Conservation (phyloP, 2,888 invertebrate species). For the Campopleginae sp. region DNA sequence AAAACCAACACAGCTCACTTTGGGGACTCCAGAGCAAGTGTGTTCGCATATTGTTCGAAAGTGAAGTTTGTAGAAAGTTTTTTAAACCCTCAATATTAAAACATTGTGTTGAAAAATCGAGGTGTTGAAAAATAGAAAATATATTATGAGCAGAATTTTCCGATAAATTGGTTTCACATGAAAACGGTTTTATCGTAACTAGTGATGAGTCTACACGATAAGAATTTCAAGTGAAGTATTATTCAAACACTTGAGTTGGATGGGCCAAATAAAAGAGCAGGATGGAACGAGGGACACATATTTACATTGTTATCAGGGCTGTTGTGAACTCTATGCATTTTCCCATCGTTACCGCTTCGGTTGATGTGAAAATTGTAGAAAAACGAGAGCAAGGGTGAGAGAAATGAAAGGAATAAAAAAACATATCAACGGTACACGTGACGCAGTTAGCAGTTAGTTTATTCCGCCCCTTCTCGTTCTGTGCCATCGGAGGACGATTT, state of each 20-base stretch:
- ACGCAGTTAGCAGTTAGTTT: slow-evolving; percentile 61
- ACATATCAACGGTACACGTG: slow-evolving; percentile 26
- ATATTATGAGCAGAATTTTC: not conserved
- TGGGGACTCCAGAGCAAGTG: not conserved
- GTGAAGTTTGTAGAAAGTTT: not conserved
- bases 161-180: not conserved
- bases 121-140: not conserved
- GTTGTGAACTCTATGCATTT: slow-evolving; percentile 49
- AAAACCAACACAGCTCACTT: not conserved
- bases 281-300: slow-evolving; percentile 9
- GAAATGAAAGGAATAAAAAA: slow-evolving; percentile 6
- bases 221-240: not conserved
- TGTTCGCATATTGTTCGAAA: not conserved
- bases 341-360: slow-evolving; percentile 28
- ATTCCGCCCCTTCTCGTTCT: slow-evolving; percentile 46
- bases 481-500: slow-evolving; percentile 54
- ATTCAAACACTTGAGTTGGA: not conserved
- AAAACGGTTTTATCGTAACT: not conserved
- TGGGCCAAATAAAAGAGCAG: slow-evolving; percentile 28
- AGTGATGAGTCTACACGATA: not conserved
- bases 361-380: slow-evolving; percentile 45
- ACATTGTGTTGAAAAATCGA: not conserved
- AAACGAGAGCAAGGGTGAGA: slow-evolving; percentile 1
- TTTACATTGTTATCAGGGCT: slow-evolving; percentile 44
- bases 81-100: not conserved